Conservation (phyloP, 35 echinoderm and acorn worm genomes). For the Amphiura filiformis region DNA sequence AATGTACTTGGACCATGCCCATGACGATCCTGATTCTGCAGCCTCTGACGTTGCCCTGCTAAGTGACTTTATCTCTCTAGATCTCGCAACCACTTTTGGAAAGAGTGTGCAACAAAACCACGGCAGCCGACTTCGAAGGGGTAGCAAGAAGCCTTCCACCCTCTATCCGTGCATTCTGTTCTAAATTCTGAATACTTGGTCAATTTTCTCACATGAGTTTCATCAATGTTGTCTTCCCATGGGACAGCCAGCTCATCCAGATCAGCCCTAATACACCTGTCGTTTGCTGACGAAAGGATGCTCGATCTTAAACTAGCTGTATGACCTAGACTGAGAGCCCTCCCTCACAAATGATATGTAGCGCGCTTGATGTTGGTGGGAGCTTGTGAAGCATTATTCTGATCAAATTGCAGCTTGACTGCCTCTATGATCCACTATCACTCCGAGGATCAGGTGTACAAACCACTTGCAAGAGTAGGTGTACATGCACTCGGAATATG, state of each 20-base stretch:
- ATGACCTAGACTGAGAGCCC: neutral
- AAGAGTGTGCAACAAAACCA: no score
- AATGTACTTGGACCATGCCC: no score
- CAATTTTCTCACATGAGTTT: neutral
- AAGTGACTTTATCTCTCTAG: no score
- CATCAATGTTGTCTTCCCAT: constrained; percentile 12
- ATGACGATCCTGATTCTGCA: no score
- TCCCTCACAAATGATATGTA: neutral
- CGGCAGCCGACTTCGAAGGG: no score
- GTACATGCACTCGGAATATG: constrained; percentile 22
- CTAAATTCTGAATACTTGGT: neutral
- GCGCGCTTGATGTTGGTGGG: neutral
- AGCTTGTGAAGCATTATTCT: neutral
- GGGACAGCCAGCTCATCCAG: constrained; percentile 4
- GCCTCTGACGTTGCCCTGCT: no score
- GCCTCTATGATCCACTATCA: no score
- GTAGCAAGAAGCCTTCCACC: neutral
- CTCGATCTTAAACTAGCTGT: constrained; percentile 1
- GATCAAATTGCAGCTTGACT: neutral
- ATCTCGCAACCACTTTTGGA: no score
- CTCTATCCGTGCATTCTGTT: neutral
- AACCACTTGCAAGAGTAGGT: neutral
- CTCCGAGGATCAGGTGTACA: neutral
- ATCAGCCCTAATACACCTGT: neutral
- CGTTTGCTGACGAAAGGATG: constrained; percentile 13